phyloP scores from a whole-genome alignment of 2,888 invertebrate genomes.

The Drosophila kambysellisi region DNA sequence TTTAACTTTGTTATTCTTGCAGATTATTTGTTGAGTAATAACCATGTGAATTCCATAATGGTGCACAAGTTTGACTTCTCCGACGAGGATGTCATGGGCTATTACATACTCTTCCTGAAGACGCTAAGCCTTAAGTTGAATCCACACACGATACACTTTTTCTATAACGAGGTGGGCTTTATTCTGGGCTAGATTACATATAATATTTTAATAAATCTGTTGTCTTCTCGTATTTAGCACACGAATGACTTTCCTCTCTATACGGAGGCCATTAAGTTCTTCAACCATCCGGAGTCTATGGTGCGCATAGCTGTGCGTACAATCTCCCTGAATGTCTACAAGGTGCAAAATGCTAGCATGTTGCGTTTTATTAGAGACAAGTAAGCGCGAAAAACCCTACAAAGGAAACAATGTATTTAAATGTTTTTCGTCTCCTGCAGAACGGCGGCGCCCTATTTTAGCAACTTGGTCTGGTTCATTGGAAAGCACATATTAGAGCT shows the following conservation, averaged over 20 bases:
- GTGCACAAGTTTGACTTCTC: constrained; percentile 99
- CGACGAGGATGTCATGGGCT: constrained; percentile 99
- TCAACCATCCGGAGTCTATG: constrained; percentile 99
- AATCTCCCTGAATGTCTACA: constrained; percentile 97
- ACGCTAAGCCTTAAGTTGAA: constrained; percentile 98
- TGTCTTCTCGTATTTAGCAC: constrained; percentile 86
- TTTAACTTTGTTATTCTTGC: constrained; percentile 82
- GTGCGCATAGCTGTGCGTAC: constrained; percentile 99
- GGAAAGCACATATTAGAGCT: constrained; percentile 98
- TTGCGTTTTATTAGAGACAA: constrained; percentile 96
- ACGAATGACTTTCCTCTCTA: constrained; percentile 99
- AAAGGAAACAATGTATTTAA: neutral
- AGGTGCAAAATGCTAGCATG: constrained; percentile 97
- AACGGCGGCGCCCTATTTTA: constrained; percentile 99
- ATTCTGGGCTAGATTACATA: neutral
- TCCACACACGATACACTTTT: constrained; percentile 99
- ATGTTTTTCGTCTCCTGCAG: constrained; percentile 81
- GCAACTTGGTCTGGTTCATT: constrained; percentile 99
- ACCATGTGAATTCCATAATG: constrained; percentile 99
- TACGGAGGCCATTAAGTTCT: constrained; percentile 99
- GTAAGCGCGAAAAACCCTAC: constrained; percentile 82
- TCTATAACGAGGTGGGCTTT: constrained; percentile 94
- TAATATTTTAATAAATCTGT: neutral
- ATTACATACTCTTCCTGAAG: constrained; percentile 99
- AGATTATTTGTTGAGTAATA: constrained; percentile 99